Conservation (phyloP, 2,113 vertebrate genomes). For the Perca flavescens region DNA sequence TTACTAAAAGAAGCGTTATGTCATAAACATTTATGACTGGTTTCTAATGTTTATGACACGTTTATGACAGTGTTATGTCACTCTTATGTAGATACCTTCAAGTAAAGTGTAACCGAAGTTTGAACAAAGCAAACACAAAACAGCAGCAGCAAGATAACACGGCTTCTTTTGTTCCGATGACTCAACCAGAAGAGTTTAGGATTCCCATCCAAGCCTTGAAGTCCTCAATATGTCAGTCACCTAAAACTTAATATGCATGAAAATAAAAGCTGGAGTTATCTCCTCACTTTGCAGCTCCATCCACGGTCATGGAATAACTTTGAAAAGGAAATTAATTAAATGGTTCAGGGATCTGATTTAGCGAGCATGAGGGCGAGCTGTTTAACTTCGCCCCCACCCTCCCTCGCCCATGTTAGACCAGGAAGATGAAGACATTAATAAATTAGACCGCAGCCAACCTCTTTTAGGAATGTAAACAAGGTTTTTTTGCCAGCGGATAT, state of each 20-base stretch:
- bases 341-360: background rate
- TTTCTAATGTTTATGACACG: too few relatives aligned
- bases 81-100: too few relatives aligned
- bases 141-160: background rate
- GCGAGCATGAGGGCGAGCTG: background rate
- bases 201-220: background rate
- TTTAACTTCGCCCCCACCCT: background rate
- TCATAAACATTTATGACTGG: too few relatives aligned
- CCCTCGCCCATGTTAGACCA: background rate
- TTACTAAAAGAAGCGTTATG: too few relatives aligned
- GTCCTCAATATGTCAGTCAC: background rate
- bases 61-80: too few relatives aligned
- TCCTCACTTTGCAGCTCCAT: background rate
- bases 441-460: background rate
- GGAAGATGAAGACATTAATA: constrained; percentile 11
- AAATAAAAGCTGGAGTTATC: background rate
- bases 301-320: background rate
- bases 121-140: too few relatives aligned
- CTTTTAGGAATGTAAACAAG: background rate
- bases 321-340: background rate
- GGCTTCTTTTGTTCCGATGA: background rate
- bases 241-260: background rate
- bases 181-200: background rate
- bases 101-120: too few relatives aligned
- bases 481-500: background rate